Base-by-base conservation (phyloP, 2,113 vertebrate species). In the Diphyllodes magnificus region DNA sequence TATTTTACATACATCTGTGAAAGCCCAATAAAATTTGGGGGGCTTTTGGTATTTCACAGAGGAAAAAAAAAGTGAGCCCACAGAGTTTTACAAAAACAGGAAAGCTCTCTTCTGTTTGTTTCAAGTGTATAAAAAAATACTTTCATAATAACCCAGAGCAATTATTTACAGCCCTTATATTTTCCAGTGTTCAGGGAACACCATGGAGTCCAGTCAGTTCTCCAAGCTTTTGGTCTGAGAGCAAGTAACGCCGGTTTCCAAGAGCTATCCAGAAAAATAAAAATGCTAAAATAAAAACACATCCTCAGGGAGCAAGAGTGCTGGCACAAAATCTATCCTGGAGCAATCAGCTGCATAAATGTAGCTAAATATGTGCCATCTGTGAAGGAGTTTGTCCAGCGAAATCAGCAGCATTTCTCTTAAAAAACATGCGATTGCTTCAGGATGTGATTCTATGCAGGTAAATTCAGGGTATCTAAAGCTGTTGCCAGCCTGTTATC, bases 341-440 rank as follows among this genome's bases (percentile, higher is more conserved):
- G 39, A 59, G 69, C 80, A 92, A 92, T 95, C 75, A 95, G 84
- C 79, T 96, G 65, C 42, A 88, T 86, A 96, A 96, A 95, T 66
- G 37, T 82, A 92, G 45, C 80, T 95, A 92, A 93, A 85, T 30
- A 69, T 71, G 75, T 44, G 40, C 84, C 92, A 96, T 97, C 89
- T 96, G 65, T 95, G 91, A 64, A 88, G 39, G 37, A 85, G 18
- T 88, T 82, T 91, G 51, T 39, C 61, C 44, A 86, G 51, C 3
- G 33, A 84, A 96, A 83, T 81, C 71, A 86, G 19, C 53, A 91
- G 25, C 71, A 49, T 82, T 93, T 76, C 49, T 81, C 33, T 90
- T 77, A 86, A 35, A 86, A 92, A 92, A 57, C 18, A 79, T 2
- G 1, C 7, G 50, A 3, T 77, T 82, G 56, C 28, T 94, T 51